phyloP scores from a whole-genome alignment of 2,797 vertebrate species.

The Danio choprae region DNA sequence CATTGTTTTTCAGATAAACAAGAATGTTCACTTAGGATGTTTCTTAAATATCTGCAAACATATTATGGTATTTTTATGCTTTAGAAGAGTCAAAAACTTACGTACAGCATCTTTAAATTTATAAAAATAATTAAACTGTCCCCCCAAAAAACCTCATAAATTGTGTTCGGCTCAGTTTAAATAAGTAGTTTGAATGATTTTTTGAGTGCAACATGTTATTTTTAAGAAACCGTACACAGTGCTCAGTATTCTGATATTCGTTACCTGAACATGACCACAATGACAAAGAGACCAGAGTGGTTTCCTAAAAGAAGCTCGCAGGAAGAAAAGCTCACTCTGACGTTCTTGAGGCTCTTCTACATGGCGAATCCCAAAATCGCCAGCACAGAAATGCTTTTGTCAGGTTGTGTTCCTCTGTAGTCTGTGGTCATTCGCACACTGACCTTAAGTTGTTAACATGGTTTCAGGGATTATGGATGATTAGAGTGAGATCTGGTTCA shows the following conservation, averaged over 20 bases:
- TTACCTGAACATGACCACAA: background rate
- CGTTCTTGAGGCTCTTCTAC: slow-evolving; percentile 4
- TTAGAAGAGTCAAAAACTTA: too few relatives aligned
- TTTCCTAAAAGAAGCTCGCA: background rate
- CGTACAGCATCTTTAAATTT: too few relatives aligned
- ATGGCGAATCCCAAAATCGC: background rate
- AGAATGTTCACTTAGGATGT: too few relatives aligned
- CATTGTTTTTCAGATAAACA: too few relatives aligned
- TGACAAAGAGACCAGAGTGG: slow-evolving; percentile 4
- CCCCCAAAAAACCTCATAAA: too few relatives aligned
- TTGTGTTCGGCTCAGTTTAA: too few relatives aligned
- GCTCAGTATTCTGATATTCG: background rate
- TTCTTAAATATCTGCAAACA: too few relatives aligned
- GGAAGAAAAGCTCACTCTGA: slow-evolving; percentile 8
- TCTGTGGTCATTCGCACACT: background rate
- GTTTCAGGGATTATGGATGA: slow-evolving; percentile 25
- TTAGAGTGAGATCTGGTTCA: background rate
- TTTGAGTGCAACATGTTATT: background rate
- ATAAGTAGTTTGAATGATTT: too few relatives aligned
- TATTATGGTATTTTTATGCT: too few relatives aligned
- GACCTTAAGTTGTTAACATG: slow-evolving; percentile 32
- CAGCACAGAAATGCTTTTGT: slow-evolving; percentile 29
- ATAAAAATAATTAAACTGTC: too few relatives aligned
- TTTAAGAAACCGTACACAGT: background rate
- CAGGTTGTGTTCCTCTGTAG: slow-evolving; percentile 6